Conservation (phyloP, 2,113 vertebrate genomes). For the Nothoprocta perdicaria region DNA sequence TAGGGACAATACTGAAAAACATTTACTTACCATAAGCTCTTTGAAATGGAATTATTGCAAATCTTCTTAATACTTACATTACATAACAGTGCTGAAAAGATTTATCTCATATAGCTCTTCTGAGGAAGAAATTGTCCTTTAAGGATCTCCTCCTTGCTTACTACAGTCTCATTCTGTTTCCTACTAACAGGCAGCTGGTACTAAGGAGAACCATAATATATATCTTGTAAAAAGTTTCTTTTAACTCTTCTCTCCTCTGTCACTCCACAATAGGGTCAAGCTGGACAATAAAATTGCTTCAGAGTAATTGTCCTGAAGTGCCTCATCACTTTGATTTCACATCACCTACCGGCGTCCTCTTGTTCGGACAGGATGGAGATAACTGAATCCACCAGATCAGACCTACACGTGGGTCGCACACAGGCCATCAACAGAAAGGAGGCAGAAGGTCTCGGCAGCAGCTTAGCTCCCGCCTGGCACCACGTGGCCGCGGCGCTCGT, state of each 20-base stretch:
- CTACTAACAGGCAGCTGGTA: neutral
- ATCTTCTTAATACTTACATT: neutral
- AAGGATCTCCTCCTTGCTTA: neutral
- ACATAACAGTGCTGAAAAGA: neutral
- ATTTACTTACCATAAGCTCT: neutral
- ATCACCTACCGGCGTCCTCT: too few species aligned
- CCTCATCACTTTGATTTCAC: neutral
- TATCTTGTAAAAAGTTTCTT: accelerated
- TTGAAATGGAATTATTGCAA: constrained; percentile 5
- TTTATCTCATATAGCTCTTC: neutral
- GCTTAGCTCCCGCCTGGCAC: accelerated
- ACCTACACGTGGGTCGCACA: accelerated
- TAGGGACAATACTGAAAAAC: neutral
- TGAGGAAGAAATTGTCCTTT: neutral
- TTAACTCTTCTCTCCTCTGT: neutral
- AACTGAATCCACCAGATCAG: neutral
- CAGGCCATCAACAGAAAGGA: neutral
- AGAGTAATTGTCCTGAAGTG: neutral
- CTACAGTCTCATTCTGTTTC: neutral
- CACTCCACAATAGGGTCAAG: neutral
- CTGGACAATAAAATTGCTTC: neutral
- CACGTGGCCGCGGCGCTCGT: accelerated
- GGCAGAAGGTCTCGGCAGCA: neutral
- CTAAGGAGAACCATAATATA: neutral
- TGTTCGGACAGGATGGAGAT: neutral